A percentile compares a stretch with the other conserved stretches of the same genome.
Evolutionary conservation across 2,888 invertebrate genomes (phyloP).

Genomic region (Cosmorhoe ocellata): DNA sequence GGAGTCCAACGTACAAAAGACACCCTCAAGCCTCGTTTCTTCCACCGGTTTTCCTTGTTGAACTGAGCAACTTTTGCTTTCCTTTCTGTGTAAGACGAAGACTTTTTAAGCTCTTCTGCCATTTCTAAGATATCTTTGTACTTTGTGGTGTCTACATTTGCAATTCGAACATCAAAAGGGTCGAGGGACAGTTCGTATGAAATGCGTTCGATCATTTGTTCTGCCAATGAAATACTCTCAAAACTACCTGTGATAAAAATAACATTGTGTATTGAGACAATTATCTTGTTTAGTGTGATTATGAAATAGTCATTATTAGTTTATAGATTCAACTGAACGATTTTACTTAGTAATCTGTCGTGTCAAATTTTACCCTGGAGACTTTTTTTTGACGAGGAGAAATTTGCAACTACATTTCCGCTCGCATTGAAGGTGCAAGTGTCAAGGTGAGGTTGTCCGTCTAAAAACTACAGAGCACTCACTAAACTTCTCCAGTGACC

Average conservation of each 20-base stretch:
- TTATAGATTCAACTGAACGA: too few relatives aligned
- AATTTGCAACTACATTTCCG: too few relatives aligned
- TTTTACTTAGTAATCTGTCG: too few relatives aligned
- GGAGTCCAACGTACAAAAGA: constrained; percentile 84
- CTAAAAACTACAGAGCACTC: too few relatives aligned
- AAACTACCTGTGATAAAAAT: constrained; percentile 34
- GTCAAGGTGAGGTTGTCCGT: too few relatives aligned
- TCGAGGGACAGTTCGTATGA: constrained; percentile 77
- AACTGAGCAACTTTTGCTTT: constrained; percentile 72
- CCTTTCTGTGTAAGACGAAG: constrained; percentile 77
- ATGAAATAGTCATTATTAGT: too few relatives aligned
- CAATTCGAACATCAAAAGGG: constrained; percentile 77
- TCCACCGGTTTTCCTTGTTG: constrained; percentile 86
- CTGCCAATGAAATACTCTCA: constrained; percentile 46
- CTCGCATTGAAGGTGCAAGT: too few relatives aligned
- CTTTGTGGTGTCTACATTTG: constrained; percentile 64
- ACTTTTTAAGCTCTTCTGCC: constrained; percentile 74
- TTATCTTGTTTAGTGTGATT: too few relatives aligned
- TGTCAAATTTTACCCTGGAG: too few relatives aligned
- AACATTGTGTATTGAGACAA: too few relatives aligned
- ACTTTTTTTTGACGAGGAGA: too few relatives aligned
- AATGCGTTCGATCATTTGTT: constrained; percentile 85
- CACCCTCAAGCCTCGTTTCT: constrained; percentile 84
- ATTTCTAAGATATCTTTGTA: constrained; percentile 61
- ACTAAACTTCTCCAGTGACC: too few relatives aligned